Evolutionary conservation across 1,140 invertebrate genomes (phyloP).

Genomic region (Papilio helenus): DNA sequence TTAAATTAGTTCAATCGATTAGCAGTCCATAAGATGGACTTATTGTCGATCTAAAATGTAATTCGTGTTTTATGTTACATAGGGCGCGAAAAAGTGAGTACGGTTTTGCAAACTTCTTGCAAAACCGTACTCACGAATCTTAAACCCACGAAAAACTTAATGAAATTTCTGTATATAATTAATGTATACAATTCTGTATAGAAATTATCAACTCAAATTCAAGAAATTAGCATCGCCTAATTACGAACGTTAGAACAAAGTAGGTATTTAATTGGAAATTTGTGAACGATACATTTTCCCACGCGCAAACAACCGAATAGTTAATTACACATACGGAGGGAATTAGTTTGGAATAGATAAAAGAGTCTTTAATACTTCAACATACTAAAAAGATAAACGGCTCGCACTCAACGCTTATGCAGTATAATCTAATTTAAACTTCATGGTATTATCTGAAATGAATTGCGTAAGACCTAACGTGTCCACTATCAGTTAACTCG

Average conservation of each 20-base stretch:
- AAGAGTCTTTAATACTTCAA: neutral
- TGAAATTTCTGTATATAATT: too few species aligned
- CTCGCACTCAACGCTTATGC: neutral
- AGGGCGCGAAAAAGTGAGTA: too few species aligned
- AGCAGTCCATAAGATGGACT: neutral
- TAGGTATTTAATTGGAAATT: neutral
- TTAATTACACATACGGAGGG: neutral
- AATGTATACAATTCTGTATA: too few species aligned
- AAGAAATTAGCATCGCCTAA: neutral
- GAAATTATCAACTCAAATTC: neutral
- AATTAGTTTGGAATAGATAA: neutral
- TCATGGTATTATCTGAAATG: conserved; percentile 2
- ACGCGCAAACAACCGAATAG: neutral
- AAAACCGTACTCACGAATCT: too few species aligned
- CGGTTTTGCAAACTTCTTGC: too few species aligned
- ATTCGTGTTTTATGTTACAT: too few species aligned
- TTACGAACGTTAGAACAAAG: neutral
- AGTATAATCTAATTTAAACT: conserved; percentile 10
- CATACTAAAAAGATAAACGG: neutral
- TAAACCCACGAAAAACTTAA: too few species aligned
- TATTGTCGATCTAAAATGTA: too few species aligned
- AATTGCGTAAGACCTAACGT: neutral
- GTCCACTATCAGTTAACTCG: neutral
- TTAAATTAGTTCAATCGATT: neutral
- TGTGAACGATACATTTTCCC: neutral